Evolutionary conservation across 2,113 vertebrate genomes (phyloP).

Genomic region (Fregata magnificens): DNA sequence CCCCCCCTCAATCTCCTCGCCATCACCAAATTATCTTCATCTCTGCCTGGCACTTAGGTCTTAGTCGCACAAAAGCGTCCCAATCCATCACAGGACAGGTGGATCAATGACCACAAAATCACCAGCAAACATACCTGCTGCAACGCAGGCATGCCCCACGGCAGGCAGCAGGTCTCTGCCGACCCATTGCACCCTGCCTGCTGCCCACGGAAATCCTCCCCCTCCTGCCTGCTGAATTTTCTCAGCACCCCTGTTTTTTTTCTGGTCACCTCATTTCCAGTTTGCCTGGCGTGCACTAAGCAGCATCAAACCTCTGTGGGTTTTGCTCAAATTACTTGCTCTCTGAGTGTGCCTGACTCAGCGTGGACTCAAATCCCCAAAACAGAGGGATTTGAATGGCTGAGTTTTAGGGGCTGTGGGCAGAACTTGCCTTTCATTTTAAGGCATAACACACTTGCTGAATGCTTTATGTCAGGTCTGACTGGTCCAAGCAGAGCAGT

Average conservation of each 20-base stretch:
- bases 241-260: background rate
- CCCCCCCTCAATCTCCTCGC: rapidly evolving
- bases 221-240: background rate
- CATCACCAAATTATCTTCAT: background rate
- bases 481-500: background rate
- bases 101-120: rapidly evolving
- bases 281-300: background rate
- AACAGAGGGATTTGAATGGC: background rate
- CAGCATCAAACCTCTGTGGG: background rate
- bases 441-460: background rate
- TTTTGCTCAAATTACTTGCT: background rate
- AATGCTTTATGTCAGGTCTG: background rate
- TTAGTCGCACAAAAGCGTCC: background rate
- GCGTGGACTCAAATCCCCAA: background rate
- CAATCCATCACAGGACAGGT: background rate
- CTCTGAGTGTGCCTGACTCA: background rate
- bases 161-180: background rate
- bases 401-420: rapidly evolving
- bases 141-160: rapidly evolving
- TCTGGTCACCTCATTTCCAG: background rate
- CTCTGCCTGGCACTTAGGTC: background rate
- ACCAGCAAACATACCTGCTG: background rate
- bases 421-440: background rate
- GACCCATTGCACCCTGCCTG: background rate
- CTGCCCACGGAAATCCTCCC: background rate